phyloP scores from a whole-genome alignment of 30 jellyfish, hydroid and myxozoan species.

The Hydractinia echinata region DNA sequence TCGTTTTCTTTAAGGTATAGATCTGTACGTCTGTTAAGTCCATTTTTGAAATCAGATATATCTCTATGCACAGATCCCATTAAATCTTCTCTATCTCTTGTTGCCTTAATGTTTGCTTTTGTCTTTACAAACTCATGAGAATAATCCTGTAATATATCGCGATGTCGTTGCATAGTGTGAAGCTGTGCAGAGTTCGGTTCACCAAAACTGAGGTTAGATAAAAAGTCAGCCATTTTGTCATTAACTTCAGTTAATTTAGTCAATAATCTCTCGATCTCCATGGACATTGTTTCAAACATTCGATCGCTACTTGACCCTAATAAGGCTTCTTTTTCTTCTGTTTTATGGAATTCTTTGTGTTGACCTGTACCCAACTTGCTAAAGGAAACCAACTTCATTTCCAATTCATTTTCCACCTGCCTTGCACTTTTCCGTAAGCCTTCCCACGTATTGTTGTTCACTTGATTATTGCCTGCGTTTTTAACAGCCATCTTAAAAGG shows the following conservation, averaged over 20 bases:
- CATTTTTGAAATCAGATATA: slow-evolving; percentile 84
- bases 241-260: slow-evolving; percentile 74
- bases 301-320: slow-evolving; percentile 79
- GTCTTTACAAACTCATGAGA: slow-evolving; percentile 93
- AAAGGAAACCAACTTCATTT: slow-evolving; percentile 86
- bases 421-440: slow-evolving; percentile 88
- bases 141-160: slow-evolving; percentile 92
- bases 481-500: slow-evolving; percentile 38
- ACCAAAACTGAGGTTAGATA: slow-evolving; percentile 78
- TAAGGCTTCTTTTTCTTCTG: slow-evolving; percentile 85
- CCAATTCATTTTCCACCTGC: slow-evolving; percentile 91
- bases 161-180: slow-evolving; percentile 96
- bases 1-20: slow-evolving; percentile 88
- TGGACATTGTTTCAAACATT: slow-evolving; percentile 95
- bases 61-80: slow-evolving; percentile 84
- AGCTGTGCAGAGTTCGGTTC: slow-evolving; percentile 96
- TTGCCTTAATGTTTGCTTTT: slow-evolving; percentile 93
- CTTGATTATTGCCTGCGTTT: neutral
- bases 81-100: slow-evolving; percentile 82
- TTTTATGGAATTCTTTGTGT: slow-evolving; percentile 34
- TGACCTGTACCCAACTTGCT: slow-evolving; percentile 86
- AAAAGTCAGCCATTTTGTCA: slow-evolving; percentile 75
- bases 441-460: slow-evolving; percentile 29
- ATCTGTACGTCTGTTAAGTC: slow-evolving; percentile 85
- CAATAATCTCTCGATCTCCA: slow-evolving; percentile 79